Evolutionary conservation across 2,113 vertebrate species (phyloP).

Genomic region (Oceanites oceanicus): DNA sequence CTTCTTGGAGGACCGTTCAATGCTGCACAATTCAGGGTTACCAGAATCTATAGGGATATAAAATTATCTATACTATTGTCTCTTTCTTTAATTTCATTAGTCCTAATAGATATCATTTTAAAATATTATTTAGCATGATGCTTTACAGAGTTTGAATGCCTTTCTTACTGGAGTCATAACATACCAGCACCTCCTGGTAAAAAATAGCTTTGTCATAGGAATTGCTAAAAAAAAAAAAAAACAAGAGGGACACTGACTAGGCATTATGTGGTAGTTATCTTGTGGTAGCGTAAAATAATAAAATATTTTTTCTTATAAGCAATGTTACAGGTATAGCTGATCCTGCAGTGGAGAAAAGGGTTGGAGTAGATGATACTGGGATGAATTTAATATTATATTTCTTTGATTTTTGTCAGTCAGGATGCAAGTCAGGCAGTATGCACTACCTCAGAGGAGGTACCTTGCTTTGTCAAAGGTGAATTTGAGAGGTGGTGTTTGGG

Average conservation of each 20-base stretch:
- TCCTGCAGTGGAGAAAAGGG: background rate
- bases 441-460: background rate
- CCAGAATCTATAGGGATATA: background rate
- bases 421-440: background rate
- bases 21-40: background rate
- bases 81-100: background rate
- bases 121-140: background rate
- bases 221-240: background rate
- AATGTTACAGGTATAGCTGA: background rate
- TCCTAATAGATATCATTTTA: background rate
- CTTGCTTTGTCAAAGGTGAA: background rate
- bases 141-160: background rate
- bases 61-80: background rate
- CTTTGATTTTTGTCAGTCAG: background rate
- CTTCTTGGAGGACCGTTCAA: background rate
- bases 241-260: background rate
- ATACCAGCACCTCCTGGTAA: background rate
- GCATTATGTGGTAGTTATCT: background rate
- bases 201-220: background rate
- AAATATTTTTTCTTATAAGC: background rate
- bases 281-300: background rate
- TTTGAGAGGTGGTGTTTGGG: background rate
- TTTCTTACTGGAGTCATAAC: background rate
- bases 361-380: background rate
- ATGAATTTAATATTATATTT: background rate